Percentiles rank a stretch among this genome's conserved stretches.
These are phyloP conservation scores for Eurystomus gularis DNA, from an alignment of 2,113 vertebrate genomes.

Conservation along the genomic window DNA sequence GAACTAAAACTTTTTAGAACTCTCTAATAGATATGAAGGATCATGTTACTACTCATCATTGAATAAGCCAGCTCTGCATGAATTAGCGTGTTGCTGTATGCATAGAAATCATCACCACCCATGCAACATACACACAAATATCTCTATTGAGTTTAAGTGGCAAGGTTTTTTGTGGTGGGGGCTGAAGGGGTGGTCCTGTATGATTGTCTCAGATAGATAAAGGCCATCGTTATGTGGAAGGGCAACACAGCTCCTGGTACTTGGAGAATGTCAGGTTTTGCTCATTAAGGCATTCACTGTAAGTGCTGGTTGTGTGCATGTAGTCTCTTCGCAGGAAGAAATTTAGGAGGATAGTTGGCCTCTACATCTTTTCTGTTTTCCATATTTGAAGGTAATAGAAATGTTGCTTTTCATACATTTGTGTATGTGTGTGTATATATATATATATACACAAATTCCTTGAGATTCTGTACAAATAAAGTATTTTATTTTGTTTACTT, in stretches of 20 bases:
- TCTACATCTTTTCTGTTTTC: not conserved
- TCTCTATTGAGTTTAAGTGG: not conserved
- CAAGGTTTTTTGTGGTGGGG: not conserved
- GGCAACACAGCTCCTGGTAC: not conserved
- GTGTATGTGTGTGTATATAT: not conserved
- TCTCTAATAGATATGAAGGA: not conserved
- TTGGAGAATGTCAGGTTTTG: not conserved
- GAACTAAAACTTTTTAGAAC: not conserved
- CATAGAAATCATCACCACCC: not conserved
- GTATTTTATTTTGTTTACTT: not conserved
- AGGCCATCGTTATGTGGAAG: not conserved
- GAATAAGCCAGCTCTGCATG: not conserved
- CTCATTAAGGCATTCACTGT: not conserved
- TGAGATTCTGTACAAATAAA: not conserved
- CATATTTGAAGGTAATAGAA: not conserved
- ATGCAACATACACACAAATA: not conserved
- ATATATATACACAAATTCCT: not conserved
- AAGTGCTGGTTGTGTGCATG: accelerated
- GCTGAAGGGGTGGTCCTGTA: not conserved
- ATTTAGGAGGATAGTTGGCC: not conserved
- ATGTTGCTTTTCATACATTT: not conserved
- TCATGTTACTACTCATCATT: not conserved
- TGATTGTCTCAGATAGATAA: not conserved
- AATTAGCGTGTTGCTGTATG: not conserved
- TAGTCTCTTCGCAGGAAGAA: not conserved